Evolutionary conservation across 2,797 vertebrate genomes (phyloP).

Genomic region (Spizella passerina): DNA sequence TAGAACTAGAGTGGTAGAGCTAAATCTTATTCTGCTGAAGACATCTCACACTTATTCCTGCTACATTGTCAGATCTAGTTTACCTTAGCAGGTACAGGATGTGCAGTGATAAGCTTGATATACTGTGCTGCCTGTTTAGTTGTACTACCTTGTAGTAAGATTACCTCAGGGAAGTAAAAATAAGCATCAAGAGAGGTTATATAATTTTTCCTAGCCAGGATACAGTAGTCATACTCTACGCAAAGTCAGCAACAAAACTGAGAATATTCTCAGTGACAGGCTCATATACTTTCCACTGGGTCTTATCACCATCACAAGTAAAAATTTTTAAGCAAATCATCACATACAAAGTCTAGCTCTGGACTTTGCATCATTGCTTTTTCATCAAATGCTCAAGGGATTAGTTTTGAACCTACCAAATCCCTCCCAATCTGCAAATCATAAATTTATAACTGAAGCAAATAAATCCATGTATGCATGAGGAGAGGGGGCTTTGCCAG

Average conservation of each 20-base stretch:
- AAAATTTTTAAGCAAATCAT: conserved; percentile 23
- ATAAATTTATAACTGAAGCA: conserved; percentile 10
- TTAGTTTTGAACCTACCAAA: background rate
- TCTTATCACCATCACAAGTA: background rate
- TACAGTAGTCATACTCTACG: background rate
- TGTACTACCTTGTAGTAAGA: background rate
- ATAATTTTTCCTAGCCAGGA: background rate
- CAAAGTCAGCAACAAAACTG: background rate
- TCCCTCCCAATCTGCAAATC: conserved; percentile 38
- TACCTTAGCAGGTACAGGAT: background rate
- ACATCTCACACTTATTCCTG: background rate
- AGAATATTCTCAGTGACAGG: background rate
- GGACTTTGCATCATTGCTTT: conserved; percentile 25
- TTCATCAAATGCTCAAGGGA: conserved; percentile 8
- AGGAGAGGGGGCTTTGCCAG: background rate
- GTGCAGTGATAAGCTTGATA: background rate
- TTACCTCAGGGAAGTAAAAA: background rate
- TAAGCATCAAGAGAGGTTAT: background rate
- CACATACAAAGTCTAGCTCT: background rate
- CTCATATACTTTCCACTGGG: background rate
- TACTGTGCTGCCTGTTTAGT: background rate
- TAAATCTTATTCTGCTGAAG: background rate
- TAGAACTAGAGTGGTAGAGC: background rate
- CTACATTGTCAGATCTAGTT: background rate
- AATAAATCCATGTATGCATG: background rate